Conservation (phyloP, 2,888 invertebrate species). For the Willowsia nigromaculata region DNA sequence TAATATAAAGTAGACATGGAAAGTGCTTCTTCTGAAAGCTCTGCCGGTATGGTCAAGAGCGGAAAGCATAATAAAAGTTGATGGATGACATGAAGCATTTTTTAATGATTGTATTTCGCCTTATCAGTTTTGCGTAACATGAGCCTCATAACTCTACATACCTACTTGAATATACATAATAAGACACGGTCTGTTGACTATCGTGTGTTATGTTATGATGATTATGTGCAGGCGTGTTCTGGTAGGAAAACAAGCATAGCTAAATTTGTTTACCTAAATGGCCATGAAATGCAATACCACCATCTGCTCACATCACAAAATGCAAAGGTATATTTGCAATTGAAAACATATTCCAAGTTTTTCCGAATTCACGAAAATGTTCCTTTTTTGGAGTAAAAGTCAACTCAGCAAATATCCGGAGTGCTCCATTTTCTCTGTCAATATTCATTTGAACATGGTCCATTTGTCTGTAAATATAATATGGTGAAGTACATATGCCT, state of each 20-base stretch:
- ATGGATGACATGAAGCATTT: background rate
- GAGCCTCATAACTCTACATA: background rate
- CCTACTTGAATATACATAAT: background rate
- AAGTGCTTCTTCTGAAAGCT: background rate
- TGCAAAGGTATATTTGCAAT: background rate
- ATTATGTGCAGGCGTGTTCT: background rate
- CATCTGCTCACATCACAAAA: background rate
- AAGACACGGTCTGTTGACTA: constrained; percentile 8
- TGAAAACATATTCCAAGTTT: background rate
- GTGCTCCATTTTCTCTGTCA: background rate
- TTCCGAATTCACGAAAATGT: background rate
- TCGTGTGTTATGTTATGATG: background rate
- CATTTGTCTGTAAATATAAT: background rate
- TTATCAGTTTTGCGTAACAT: background rate
- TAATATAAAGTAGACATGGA: background rate
- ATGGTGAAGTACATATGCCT: background rate
- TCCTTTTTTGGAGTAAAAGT: background rate
- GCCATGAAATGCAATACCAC: background rate
- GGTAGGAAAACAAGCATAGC: background rate
- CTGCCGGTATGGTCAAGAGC: constrained; percentile 11
- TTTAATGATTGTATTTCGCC: background rate
- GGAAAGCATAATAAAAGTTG: background rate
- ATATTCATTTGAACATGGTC: constrained; percentile 12
- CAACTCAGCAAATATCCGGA: background rate
- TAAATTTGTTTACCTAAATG: constrained; percentile 9